Percentiles rank a stretch among this genome's conserved stretches.
Conservation (phyloP, 2,797 vertebrate genomes). For the Holocentrus rufus region DNA sequence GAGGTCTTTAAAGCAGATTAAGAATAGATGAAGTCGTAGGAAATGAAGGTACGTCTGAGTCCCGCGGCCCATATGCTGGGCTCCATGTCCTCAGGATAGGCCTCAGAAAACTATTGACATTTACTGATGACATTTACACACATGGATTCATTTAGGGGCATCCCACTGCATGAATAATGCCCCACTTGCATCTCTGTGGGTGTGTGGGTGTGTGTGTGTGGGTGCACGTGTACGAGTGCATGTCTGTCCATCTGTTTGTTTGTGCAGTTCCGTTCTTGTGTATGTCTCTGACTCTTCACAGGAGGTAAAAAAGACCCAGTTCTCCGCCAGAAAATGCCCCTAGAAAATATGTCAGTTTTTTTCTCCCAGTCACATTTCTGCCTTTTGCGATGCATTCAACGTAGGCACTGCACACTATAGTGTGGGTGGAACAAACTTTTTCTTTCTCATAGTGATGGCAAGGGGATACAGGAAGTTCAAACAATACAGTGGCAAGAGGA, state of each 20-base stretch:
- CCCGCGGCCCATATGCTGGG: conserved; percentile 48
- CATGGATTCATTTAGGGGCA: conserved; percentile 69
- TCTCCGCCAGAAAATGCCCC: conserved; percentile 9
- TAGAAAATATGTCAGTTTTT: not conserved
- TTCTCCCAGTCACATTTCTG: not conserved
- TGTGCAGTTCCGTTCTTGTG: conserved; percentile 28
- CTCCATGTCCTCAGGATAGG: conserved; percentile 65
- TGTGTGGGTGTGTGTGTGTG: not conserved
- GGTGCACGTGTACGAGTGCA: not conserved
- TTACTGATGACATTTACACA: conserved; percentile 81
- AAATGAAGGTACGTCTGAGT: conserved; percentile 58
- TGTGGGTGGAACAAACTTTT: conserved; percentile 19
- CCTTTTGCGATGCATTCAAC: too few species aligned
- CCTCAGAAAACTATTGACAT: conserved; percentile 78
- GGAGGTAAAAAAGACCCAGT: conserved; percentile 14
- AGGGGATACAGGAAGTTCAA: conserved; percentile 4
- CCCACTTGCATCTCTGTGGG: conserved; percentile 25
- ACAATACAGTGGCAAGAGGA: not conserved
- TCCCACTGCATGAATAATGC: conserved; percentile 68
- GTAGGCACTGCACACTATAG: too few species aligned
- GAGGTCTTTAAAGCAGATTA: conserved; percentile 66
- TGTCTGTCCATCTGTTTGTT: conserved; percentile 36
- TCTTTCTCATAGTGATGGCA: not conserved
- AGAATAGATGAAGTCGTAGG: conserved; percentile 68
- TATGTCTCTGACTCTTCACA: conserved; percentile 28